Evolutionary conservation across 2,113 vertebrate species (phyloP).

Genomic region (Cynopterus brachyotis): DNA sequence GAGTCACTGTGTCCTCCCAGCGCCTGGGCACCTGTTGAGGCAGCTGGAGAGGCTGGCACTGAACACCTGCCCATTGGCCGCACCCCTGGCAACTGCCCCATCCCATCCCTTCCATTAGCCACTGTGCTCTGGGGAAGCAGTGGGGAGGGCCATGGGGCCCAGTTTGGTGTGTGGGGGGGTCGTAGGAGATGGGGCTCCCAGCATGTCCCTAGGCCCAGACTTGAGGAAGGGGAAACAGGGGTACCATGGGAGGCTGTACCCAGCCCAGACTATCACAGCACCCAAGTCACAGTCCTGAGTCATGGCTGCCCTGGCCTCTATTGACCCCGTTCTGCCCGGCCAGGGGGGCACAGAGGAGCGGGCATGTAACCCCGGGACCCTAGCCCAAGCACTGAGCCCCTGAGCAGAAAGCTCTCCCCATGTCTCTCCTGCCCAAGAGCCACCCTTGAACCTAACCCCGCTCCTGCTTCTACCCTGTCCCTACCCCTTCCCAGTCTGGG

Average conservation of each 20-base stretch:
- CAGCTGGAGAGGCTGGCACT: constrained; percentile 68
- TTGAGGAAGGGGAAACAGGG: accelerated
- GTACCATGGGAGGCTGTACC: neutral
- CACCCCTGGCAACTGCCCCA: constrained; percentile 66
- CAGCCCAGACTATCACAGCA: neutral
- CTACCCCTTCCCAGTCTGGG: neutral
- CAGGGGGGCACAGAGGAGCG: neutral
- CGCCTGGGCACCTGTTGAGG: constrained; percentile 69
- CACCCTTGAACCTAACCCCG: neutral
- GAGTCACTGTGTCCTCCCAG: constrained; percentile 52
- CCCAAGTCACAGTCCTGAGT: neutral
- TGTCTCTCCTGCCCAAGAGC: neutral
- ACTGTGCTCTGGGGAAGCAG: neutral
- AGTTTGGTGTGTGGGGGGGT: neutral
- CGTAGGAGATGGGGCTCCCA: neutral
- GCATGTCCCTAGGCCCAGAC: neutral
- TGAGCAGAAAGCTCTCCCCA: neutral
- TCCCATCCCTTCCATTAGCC: neutral
- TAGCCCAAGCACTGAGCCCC: neutral
- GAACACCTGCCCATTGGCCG: constrained; percentile 61
- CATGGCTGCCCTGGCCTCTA: neutral
- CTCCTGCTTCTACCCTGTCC: neutral
- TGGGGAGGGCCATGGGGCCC: neutral
- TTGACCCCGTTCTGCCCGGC: neutral
- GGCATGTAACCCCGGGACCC: neutral